Evolutionary conservation across 2,113 vertebrate genomes (phyloP).

Genomic region (Amia ocellicauda): DNA sequence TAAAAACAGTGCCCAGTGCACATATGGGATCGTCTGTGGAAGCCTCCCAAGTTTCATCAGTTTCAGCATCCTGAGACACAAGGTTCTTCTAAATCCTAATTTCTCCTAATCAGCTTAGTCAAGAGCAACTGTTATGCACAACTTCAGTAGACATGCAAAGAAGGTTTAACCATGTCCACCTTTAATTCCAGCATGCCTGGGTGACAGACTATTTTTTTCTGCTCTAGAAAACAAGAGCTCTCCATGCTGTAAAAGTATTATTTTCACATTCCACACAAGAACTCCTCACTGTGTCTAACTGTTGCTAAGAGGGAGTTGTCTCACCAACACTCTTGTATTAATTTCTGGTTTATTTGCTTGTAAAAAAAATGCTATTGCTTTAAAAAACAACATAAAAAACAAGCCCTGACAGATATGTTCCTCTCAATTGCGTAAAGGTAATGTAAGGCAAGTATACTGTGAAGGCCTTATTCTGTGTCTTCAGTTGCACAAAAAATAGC

Average conservation of each 20-base stretch:
- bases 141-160: background rate
- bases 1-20: background rate
- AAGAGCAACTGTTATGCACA: slow-evolving; percentile 4
- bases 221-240: background rate
- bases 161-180: background rate
- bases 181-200: background rate
- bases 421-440: slow-evolving; percentile 53
- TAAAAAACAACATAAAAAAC: slow-evolving; percentile 62
- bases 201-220: background rate
- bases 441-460: slow-evolving; percentile 57
- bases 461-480: slow-evolving; percentile 51
- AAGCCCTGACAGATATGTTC: slow-evolving; percentile 67
- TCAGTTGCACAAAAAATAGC: slow-evolving; percentile 64
- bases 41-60: background rate
- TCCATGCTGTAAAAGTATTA: too few species aligned
- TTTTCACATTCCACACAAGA: too few species aligned
- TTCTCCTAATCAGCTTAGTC: slow-evolving; percentile 13
- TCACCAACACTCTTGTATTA: too few species aligned
- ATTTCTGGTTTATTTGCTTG: too few species aligned
- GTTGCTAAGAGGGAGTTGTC: too few species aligned
- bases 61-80: slow-evolving; percentile 6
- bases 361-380: too few species aligned
- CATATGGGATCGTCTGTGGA: slow-evolving; percentile 5
- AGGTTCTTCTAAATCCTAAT: slow-evolving; percentile 8
- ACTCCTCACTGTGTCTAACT: too few species aligned